Base-by-base conservation (phyloP, 2,888 invertebrate genomes). In the Trichopoda pennipes region DNA sequence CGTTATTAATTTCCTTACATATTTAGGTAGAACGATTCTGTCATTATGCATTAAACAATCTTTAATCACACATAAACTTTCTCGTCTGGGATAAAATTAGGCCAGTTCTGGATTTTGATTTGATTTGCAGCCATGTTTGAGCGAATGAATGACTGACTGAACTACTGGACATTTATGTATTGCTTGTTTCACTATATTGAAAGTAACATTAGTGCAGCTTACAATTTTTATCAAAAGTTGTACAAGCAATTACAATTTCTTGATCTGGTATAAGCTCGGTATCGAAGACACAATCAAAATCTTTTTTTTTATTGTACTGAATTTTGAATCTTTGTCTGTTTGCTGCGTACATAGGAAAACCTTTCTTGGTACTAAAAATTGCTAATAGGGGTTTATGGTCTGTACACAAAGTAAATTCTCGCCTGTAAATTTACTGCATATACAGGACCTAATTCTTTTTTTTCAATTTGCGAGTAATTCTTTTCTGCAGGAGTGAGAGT, bases 351-450 rank as follows among this genome's bases (percentile, higher is more conserved):
- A 66, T 47, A 55, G 73, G 73, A 7, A 73, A 68, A 44, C 73
- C 73, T 42, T 42, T 58, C 55, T 79, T 68, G 32, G 23, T 66
- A 19, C 72, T 72, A 60, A 79, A 79, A 42, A 78, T 72, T 32
- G 56, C 44, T 12, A 78, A 38, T n/a, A 72, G 66, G 14, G 78
- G 78, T 53, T 78, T 78, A 53, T 78, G 78, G 42, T 78, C 72
- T 14, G 72, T 72, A 44, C 44, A 53, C 19, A 72, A 44, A 10
- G 38, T 66, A 51, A 79, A 69, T 23, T 77, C 58, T 32, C 70
- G 69, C 7, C 63, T 56, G 19, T 28, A 64, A 23, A 1, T 42
- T 35, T 42, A 42, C 60, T 7, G 38, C 60, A 21, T 38, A 60
- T 42, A 60, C 9, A 38, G 21, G 38, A 17, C 3, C 60, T 42